Evolutionary conservation across 2,113 vertebrate species (phyloP), one percentile per base, ranked within the genome.

Genomic region (Rostratula benghalensis): DNA sequence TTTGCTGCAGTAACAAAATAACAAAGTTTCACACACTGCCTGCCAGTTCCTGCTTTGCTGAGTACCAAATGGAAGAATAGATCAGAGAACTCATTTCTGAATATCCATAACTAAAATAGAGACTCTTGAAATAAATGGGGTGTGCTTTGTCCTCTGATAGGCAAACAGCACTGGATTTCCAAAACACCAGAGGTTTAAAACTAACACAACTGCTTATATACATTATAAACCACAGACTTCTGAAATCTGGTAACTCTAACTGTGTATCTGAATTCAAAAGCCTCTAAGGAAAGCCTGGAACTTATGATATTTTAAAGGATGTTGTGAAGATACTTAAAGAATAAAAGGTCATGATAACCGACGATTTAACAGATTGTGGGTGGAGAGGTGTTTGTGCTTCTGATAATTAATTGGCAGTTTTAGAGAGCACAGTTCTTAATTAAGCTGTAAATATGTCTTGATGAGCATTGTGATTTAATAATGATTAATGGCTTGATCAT

Each of bases 331-430:
- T 94, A 97, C 41, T 64, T 94, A 96, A 97, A 91, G 91, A 97
- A 96, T 81, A 94, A 97, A 98, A 98, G 96, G 96, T 97, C 93
- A 80, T 23, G 54, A 83, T 84, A 97, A 91, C 94, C 86, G 85
- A 70, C 93, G 82, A 69, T 95, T 96, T 95, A 84, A 89, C 59
- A 95, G 91, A 83, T 85, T 94, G 79, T 70, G 89, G 91, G 93
- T 87, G 93, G 88, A 94, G 83, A 95, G 89, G 76, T 81, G 77
- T 94, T 97, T 94, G 94, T 96, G 94, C 74, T 83, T 83, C 76
- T 94, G 75, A 91, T 97, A 98, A 97, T 97, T 97, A 97, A 98
- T 94, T 97, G 89, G 74, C 95, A 97, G 96, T 91, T 98, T 95
- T 86, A 94, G 69, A 95, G 71, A 95, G 93, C 45, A 89, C 80